A percentile compares a stretch with the other conserved stretches of the same genome.
Evolutionary conservation across 1,140 invertebrate genomes (phyloP).

Genomic region (Drosophila bifasciata): DNA sequence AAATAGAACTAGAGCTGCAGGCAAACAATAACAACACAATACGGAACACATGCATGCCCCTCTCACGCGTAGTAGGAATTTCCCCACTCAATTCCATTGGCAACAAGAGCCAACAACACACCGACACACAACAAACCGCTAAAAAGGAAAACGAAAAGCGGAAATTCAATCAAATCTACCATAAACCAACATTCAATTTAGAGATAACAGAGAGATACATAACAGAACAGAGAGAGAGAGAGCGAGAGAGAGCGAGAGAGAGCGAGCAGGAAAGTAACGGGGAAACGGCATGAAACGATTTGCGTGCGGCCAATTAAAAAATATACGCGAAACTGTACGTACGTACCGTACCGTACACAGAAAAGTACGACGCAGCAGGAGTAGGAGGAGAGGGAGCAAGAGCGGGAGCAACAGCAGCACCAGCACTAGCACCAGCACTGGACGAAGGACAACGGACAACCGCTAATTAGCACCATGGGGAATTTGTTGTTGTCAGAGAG

Average conservation of each 20-base stretch:
- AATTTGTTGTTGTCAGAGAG: constrained; percentile 66
- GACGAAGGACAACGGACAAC: constrained; percentile 57
- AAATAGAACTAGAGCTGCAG: too few relatives aligned
- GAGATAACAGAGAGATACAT: constrained; percentile 1
- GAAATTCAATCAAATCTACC: constrained; percentile 39
- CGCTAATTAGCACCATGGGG: constrained; percentile 83
- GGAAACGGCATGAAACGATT: constrained; percentile 19
- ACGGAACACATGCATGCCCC: too few relatives aligned
- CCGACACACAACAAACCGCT: constrained; percentile 1
- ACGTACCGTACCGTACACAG: too few relatives aligned
- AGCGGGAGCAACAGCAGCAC: constrained; percentile 17
- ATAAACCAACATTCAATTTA: constrained; percentile 29
- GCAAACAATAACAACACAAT: too few relatives aligned
- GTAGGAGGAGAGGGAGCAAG: constrained; percentile 34
- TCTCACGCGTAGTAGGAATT: too few relatives aligned
- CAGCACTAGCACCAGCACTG: constrained; percentile 18
- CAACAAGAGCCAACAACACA: background rate
- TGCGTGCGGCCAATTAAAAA: constrained; percentile 72
- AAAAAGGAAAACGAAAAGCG: constrained; percentile 4
- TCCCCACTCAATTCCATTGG: too few relatives aligned
- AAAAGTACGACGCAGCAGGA: constrained; percentile 40
- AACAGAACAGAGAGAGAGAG: background rate
- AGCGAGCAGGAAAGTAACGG: constrained; percentile 7
- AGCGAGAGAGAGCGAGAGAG: constrained; percentile 7
- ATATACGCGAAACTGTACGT: constrained; percentile 58